phyloP scores from a whole-genome alignment of 2,113 vertebrate genomes.

The Clarias magur region DNA sequence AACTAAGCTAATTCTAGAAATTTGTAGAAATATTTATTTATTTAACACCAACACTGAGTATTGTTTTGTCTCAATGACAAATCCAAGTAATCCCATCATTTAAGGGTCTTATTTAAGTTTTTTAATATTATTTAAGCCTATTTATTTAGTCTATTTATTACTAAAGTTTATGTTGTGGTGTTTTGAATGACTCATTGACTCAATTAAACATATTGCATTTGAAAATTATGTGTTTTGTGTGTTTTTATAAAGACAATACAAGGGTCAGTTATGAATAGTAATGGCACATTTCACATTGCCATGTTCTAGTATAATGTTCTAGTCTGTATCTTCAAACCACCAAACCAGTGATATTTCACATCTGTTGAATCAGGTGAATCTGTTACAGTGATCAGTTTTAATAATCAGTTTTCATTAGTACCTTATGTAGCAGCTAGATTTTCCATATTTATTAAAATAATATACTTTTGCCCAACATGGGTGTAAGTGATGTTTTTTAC shows the following conservation, averaged over 20 bases:
- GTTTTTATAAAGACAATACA: not conserved
- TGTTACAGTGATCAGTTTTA: too few relatives aligned
- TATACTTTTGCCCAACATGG: not conserved
- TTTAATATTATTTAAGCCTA: conserved; percentile 13
- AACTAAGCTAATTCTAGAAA: not conserved
- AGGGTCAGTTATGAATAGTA: not conserved
- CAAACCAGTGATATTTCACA: too few relatives aligned
- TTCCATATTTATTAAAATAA: not conserved
- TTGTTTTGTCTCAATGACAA: not conserved
- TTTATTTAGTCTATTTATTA: conserved; percentile 32
- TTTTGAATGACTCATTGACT: not conserved
- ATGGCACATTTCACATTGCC: not conserved
- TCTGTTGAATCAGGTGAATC: too few relatives aligned
- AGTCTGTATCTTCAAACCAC: too few relatives aligned
- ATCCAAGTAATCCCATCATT: not conserved
- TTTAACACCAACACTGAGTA: not conserved
- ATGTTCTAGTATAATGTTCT: not conserved
- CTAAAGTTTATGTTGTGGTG: not conserved
- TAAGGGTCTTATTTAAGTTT: not conserved
- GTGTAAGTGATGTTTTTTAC: too few relatives aligned
- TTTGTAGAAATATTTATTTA: not conserved
- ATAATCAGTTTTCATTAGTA: too few relatives aligned
- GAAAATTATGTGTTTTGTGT: not conserved
- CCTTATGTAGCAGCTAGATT: not conserved
- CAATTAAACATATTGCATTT: conserved; percentile 11